Evolutionary conservation across 1,140 invertebrate species (phyloP).

Genomic region (Dendrolimus kikuchii): DNA sequence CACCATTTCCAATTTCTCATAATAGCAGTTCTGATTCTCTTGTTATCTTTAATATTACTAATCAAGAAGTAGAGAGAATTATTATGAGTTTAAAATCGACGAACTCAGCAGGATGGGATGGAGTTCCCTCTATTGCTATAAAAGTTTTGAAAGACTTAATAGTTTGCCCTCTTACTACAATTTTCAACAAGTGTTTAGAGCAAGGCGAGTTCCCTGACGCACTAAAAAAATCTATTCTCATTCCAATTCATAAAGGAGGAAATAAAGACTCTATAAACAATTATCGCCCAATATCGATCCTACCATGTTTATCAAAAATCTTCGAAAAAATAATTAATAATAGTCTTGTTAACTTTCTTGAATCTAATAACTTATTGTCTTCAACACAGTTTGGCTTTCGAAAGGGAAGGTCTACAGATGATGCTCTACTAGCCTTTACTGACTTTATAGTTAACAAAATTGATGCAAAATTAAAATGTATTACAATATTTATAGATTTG

Average conservation of each 20-base stretch:
- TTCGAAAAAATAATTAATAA: conserved; percentile 10
- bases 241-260: conserved; percentile 8
- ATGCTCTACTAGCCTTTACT: conserved; percentile 3
- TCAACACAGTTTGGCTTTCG: conserved; percentile 8
- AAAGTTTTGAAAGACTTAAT: neutral
- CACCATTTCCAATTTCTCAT: too few relatives aligned
- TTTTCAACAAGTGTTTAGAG: neutral
- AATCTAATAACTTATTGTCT: conserved; percentile 6
- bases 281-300: conserved; percentile 3
- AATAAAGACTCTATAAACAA: conserved; percentile 1
- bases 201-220: conserved; percentile 1
- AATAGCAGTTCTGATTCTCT: too few relatives aligned
- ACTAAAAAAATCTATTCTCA: conserved; percentile 4
- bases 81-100: neutral
- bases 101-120: conserved; percentile 5
- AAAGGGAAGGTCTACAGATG: conserved; percentile 3
- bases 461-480: too few relatives aligned
- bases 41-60: conserved; percentile 1
- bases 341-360: conserved; percentile 5
- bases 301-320: conserved; percentile 10
- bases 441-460: neutral
- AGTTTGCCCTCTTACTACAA: conserved; percentile 1
- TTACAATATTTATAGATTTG: too few relatives aligned
- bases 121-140: neutral
- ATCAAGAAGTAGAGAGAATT: neutral